Evolutionary conservation across 2,113 vertebrate genomes (phyloP), one percentile per base, ranked within the genome.

Genomic region (Syngnathus typhle): DNA sequence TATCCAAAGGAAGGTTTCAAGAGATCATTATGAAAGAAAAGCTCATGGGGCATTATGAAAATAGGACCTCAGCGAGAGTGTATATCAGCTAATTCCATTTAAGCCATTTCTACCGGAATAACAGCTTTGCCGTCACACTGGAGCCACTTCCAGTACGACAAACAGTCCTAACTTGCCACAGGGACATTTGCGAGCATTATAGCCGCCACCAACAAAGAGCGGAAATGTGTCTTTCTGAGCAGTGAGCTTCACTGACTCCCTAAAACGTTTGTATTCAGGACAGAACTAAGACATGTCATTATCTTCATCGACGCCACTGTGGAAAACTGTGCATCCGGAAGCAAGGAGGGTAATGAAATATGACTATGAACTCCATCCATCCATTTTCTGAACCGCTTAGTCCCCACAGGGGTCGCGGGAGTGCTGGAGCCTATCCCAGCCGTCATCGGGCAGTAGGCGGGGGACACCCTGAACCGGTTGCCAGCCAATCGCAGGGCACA

Each of bases 221-320:
- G 61, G 60, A 76, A 58, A 76, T 71, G n/a, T 8, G n/a, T 72
- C 69, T 72, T 65, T 27, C 73, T 74, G 58, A 66, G 43, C 37
- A 49, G 21, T 49, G 3, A 10, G 43, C 64, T 70, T 81, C 43
- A 77, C 68, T 12, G 52, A 18, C 21, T 27, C 32, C n/a, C 7
- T 54, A 1, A 78, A 55, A 55, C 54, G 18, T 60, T 64, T 78
- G 11, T 8, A 43, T 39, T n/a, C 23, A 16, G 67, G 69, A 79
- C 61, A 36, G 32, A 69, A 67, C 61, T 13, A 19, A 41, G 55
- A n/a, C 44, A 55, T 39, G 52, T 21, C 46, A 21, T 23, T 38
- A 60, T 65, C 70, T 61, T 59, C 47, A 72, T 54, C 7, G 27
- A 51, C 19, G 6, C 36, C 44, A 62, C 47, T 7, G 47, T 43